phyloP scores from a whole-genome alignment of 2,113 vertebrate species.

The Phalacrocorax pelagicus region DNA sequence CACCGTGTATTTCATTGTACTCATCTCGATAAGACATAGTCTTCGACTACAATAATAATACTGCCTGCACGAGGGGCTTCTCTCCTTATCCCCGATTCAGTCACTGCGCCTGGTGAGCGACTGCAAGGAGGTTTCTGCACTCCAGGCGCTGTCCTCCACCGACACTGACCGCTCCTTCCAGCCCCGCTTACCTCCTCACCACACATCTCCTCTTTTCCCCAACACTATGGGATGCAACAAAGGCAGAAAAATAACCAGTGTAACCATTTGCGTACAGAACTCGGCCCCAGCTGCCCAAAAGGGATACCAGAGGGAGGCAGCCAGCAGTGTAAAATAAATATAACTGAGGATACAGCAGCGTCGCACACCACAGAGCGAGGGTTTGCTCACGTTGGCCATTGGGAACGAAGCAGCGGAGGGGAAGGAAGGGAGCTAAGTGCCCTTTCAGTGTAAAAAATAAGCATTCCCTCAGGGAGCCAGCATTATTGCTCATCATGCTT shows the following conservation, averaged over 20 bases:
- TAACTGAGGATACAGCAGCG: not conserved
- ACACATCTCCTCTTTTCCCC: not conserved
- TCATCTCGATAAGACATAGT: not conserved
- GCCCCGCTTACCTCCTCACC: not conserved
- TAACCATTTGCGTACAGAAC: not conserved
- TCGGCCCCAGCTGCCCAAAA: not conserved
- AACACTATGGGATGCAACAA: not conserved
- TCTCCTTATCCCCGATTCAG: not conserved
- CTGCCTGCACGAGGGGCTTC: not conserved
- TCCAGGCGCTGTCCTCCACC: not conserved
- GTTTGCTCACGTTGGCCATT: not conserved
- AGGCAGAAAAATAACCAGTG: slow-evolving; percentile 1
- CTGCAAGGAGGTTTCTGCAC: not conserved
- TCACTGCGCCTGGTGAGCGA: not conserved
- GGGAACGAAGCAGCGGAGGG: not conserved
- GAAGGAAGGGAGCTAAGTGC: not conserved
- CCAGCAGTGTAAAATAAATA: slow-evolving; percentile 8
- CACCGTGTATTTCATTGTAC: not conserved
- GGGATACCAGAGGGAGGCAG: not conserved
- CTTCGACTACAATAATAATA: not conserved
- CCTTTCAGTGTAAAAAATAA: slow-evolving; percentile 30
- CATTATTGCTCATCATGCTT: slow-evolving; percentile 43
- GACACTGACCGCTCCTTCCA: not conserved
- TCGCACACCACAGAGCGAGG: not conserved
- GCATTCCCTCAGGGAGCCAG: not conserved